Evolutionary conservation across 2,888 invertebrate genomes (phyloP).

Genomic region (Leucoptera coffeella): DNA sequence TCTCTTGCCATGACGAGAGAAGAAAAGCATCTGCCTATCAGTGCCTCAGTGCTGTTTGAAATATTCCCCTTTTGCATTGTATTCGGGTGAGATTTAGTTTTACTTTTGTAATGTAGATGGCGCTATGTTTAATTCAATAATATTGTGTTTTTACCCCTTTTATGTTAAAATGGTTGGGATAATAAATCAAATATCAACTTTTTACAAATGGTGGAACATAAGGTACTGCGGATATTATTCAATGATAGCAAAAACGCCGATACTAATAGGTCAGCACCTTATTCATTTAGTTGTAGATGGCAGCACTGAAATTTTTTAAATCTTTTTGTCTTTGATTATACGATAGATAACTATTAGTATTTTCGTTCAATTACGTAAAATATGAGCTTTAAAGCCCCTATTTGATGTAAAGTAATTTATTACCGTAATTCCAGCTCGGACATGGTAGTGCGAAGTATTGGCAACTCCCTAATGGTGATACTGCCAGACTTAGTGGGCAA

Average conservation of each 20-base stretch:
- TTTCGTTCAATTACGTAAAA: too few relatives aligned
- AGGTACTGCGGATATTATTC: too few relatives aligned
- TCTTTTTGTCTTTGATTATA: too few relatives aligned
- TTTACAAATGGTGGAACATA: not conserved
- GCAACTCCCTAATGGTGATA: constrained; percentile 85
- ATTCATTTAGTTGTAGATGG: too few relatives aligned
- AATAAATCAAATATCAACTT: not conserved
- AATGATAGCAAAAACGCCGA: too few relatives aligned
- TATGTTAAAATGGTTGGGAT: too few relatives aligned
- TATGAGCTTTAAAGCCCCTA: too few relatives aligned
- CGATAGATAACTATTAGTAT: too few relatives aligned
- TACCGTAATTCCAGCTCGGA: constrained; percentile 56
- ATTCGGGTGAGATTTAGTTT: constrained; percentile 71
- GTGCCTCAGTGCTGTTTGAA: constrained; percentile 86
- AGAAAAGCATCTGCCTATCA: constrained; percentile 83
- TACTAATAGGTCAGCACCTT: too few relatives aligned
- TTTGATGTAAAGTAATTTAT: not conserved
- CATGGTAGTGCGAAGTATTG: constrained; percentile 84
- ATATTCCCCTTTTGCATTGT: constrained; percentile 98
- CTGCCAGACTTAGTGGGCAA: constrained; percentile 82
- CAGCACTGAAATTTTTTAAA: too few relatives aligned
- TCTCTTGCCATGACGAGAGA: constrained; percentile 80
- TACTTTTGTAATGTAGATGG: not conserved
- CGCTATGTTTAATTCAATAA: not conserved
- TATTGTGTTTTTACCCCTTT: not conserved